Base-by-base conservation (phyloP, 2,797 vertebrate species). In the Schizothorax lantsangensis region DNA sequence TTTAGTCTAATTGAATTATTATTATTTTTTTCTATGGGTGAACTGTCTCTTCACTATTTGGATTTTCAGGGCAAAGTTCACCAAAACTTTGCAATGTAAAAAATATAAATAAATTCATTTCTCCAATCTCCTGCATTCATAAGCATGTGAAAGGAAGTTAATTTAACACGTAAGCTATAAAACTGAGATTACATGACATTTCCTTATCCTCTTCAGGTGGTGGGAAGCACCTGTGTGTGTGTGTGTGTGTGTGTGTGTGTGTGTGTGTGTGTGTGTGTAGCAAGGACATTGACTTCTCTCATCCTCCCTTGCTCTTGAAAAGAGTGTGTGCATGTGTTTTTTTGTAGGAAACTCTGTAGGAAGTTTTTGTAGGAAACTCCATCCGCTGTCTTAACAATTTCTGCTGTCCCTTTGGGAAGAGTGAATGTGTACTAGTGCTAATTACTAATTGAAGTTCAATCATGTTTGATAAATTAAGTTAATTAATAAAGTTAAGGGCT, bases 221-320 rank as follows among this genome's bases (percentile, higher is more conserved):
- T 68, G 72, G 84, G 88, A 89, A 85, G 40, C 86, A 88, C 86
- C 81, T 88, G 84, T 59, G 74, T 54, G 33, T 89, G 88, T 36
- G 47, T 43, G 8, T 90, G 87, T 72, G 71, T 43, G 23, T 90
- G 87, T 49, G 72, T 45, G n/a, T 62, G n/a, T n/a, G 88, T 36
- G 47, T 43, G 8, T 90, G 87, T 72, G 71, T 43, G 66, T 38
- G 38, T 71, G 19, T 74, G n/a, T 59, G 7, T n/a, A 17, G 40
- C 59, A 83, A 30, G 49, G 59, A 77, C 81, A 43, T 81, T 81
- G 15, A 47, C 15, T 57, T 84, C 19, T 47, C 52, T 84, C 21
- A 74, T 72, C 54, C 69, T 84, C 30, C 38, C 30, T 64, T 74
- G 62, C 47, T 36, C 38, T 81, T 68, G 47, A 87, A 77, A 38